Percentiles rank a stretch among this genome's conserved stretches.
These are phyloP conservation scores for Nezara viridula DNA, from an alignment of 2,888 invertebrate species.

Conservation along the genomic window DNA sequence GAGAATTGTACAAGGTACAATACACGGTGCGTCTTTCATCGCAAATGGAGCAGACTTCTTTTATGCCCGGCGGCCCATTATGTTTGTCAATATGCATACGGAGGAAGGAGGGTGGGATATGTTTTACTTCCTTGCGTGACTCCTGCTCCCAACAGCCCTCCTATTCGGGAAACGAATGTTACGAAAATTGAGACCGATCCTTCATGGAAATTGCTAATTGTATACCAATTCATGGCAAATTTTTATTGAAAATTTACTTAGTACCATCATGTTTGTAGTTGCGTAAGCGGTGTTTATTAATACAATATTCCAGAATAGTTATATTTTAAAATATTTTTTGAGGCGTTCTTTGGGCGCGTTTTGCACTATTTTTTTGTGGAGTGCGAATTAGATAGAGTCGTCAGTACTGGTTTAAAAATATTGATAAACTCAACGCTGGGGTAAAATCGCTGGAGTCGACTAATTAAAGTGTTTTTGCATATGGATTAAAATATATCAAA, in stretches of 20 bases:
- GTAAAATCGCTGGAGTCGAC: too few species aligned
- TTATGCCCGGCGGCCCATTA: neutral
- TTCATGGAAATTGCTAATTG: neutral
- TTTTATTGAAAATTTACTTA: neutral
- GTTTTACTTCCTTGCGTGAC: neutral
- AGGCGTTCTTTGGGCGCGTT: too few species aligned
- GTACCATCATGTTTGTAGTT: too few species aligned
- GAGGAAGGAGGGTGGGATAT: conserved; percentile 13
- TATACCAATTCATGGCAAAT: neutral
- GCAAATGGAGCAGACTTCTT: conserved; percentile 33
- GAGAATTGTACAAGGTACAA: conserved; percentile 10
- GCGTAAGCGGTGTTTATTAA: too few species aligned
- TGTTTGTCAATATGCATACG: conserved; percentile 35
- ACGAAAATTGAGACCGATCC: neutral
- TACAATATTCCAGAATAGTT: too few species aligned
- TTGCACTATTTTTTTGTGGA: too few species aligned
- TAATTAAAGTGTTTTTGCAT: too few species aligned
- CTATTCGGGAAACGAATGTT: neutral
- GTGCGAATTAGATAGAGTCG: too few species aligned
- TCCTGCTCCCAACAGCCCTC: neutral
- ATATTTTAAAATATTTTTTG: too few species aligned
- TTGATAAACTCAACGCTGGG: too few species aligned
- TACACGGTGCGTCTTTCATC: conserved; percentile 22
- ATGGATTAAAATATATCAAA: too few species aligned
- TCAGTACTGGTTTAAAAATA: too few species aligned